Conservation (phyloP, 30 jellyfish, hydroid and myxozoan genomes). For the Nemopilema nomurai region DNA sequence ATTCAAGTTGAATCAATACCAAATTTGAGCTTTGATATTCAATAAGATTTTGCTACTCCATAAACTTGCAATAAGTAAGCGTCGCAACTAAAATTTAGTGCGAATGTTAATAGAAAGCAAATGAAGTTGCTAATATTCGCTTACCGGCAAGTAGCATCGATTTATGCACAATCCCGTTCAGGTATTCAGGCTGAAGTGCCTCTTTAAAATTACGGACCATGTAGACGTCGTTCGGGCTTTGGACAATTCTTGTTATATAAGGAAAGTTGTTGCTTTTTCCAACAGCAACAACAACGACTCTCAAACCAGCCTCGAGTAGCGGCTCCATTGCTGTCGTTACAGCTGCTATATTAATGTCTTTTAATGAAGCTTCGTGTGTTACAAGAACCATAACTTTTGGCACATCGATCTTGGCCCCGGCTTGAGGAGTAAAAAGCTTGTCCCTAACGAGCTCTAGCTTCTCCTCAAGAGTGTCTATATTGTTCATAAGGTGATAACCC, state of each 20-base stretch:
- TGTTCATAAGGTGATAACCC: slow-evolving; percentile 29
- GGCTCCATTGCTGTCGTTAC: slow-evolving; percentile 48
- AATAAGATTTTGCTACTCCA: no score
- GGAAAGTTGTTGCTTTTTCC: slow-evolving; percentile 45
- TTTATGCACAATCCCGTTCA: slow-evolving; percentile 21
- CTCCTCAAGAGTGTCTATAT: slow-evolving; percentile 21
- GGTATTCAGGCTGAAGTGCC: slow-evolving; percentile 28
- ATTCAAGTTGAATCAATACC: no score
- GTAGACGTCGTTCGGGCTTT: slow-evolving; percentile 29
- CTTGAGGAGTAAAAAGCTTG: slow-evolving; percentile 23
- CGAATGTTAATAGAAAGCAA: no score
- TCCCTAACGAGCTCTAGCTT: slow-evolving; percentile 38
- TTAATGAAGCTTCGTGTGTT: slow-evolving; percentile 47
- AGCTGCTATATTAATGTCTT: slow-evolving; percentile 9
- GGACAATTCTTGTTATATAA: not conserved
- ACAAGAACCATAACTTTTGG: slow-evolving; percentile 52
- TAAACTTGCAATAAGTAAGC: no score
- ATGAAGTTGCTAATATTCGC: no score
- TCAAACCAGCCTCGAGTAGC: slow-evolving; percentile 43
- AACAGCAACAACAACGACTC: slow-evolving; percentile 40
- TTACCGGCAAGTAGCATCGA: slow-evolving; percentile 42
- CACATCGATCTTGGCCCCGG: slow-evolving; percentile 41
- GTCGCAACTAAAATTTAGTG: no score
- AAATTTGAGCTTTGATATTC: no score
- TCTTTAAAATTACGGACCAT: slow-evolving; percentile 31